A percentile compares a stretch with the other conserved stretches of the same genome.
phyloP scores from a whole-genome alignment of 2,113 vertebrate species.

The Elachura formosa region DNA sequence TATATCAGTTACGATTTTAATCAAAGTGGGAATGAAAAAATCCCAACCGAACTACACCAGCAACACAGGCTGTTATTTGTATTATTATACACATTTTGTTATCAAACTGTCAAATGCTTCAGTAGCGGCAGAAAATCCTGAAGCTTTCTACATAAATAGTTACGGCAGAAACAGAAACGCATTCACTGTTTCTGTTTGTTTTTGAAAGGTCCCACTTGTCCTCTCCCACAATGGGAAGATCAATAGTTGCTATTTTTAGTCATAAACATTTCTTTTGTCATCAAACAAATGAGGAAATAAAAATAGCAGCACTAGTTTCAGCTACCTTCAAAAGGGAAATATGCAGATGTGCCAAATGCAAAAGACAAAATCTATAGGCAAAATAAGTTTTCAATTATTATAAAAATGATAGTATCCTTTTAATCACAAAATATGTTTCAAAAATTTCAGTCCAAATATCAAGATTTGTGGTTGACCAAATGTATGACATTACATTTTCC shows the following conservation, averaged over 20 bases:
- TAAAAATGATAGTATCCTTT: neutral
- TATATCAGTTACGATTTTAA: neutral
- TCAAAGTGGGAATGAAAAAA: neutral
- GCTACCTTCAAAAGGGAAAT: neutral
- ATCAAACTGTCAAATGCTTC: constrained; percentile 39
- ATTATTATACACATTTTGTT: constrained; percentile 35
- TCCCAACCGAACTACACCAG: neutral
- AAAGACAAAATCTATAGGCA: neutral
- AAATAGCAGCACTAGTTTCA: constrained; percentile 3
- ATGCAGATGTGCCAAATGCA: neutral
- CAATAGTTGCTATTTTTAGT: constrained; percentile 34
- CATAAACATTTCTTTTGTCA: neutral
- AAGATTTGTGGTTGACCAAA: neutral
- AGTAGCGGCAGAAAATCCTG: neutral
- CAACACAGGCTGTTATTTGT: constrained; percentile 46
- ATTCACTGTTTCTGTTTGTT: neutral
- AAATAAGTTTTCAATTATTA: neutral
- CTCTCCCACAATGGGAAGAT: neutral
- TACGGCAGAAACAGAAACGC: constrained; percentile 4
- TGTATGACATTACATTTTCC: neutral
- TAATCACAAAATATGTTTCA: neutral
- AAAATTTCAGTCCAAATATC: neutral
- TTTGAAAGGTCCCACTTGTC: neutral
- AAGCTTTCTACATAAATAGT: constrained; percentile 10
- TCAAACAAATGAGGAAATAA: constrained; percentile 14